Base-by-base conservation (phyloP, 2,797 vertebrate genomes). In the Molossus alvarezi region DNA sequence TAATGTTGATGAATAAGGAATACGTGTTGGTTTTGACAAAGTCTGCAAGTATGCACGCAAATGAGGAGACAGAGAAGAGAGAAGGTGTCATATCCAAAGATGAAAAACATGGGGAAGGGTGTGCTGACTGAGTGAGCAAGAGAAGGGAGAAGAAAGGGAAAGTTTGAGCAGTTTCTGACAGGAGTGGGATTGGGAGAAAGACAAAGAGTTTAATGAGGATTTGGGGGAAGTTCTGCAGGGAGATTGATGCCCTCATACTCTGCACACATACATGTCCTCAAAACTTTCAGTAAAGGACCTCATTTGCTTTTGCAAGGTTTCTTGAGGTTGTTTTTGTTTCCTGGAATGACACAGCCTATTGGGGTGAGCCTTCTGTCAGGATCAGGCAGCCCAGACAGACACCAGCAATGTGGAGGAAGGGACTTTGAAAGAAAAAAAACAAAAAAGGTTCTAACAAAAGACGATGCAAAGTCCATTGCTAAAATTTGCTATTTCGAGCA, bases 361-460 rank as follows among this genome's bases (percentile, higher is more conserved):
- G 48, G 84, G 80, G 82, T 7, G 5, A 83, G 73, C 69, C 67
- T 82, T 21, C 18, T 64, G 45, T 45, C 73, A 57, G 81, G 33
- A 77, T 51, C 21, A 60, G 80, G 62, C 21, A 81, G 76, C 51
- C 51, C 20, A 75, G 41, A 53, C 17, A 89, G 20, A 64, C 2
- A 60, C 0, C 0, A 1, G 3, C 58, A 33, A 83, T 1, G 76
- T 18, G 0, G 53, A 79, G 55, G 77, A 13, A 77, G 33, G 53
- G 11, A 6, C 88, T 76, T 51, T 55, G 12, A 41, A 88, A 55
- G 27, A 33, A 80, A 95, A 95, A 96, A 64, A 62, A 23, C 0
- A 53, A 82, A 20, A 65, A 33, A 37, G 25, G 62, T 89, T 94
- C 1, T 29, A 11, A 25, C 15, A 23, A 1, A 97, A 69, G 62